These are phyloP conservation scores for Apaloderma vittatum DNA, from an alignment of 2,113 vertebrate genomes.

Conservation along the genomic window DNA sequence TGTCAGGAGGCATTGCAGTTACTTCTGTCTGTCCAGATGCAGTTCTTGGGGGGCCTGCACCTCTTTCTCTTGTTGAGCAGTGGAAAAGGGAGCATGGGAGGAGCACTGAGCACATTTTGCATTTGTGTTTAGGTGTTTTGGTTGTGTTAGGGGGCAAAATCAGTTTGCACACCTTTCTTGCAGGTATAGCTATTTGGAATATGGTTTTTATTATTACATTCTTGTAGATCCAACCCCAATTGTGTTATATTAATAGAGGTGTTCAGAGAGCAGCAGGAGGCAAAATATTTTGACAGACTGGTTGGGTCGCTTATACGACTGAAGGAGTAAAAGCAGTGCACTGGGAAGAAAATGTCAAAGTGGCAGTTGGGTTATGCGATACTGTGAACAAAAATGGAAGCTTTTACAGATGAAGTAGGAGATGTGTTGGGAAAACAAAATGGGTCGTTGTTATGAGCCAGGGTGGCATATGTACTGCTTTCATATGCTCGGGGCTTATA, in stretches of 20 bases:
- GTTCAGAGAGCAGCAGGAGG: neutral
- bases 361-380: conserved; percentile 7
- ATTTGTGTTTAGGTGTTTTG: neutral
- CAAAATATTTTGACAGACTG: conserved; percentile 22
- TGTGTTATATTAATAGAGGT: neutral
- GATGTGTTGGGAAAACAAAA: conserved; percentile 28
- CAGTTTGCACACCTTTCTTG: neutral
- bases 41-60: rapidly evolving
- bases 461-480: neutral
- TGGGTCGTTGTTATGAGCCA: neutral
- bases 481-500: neutral
- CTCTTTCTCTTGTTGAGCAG: neutral
- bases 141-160: neutral
- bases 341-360: conserved; percentile 31
- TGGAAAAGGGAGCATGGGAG: neutral
- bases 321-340: neutral
- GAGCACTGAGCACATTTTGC: neutral
- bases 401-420: conserved; percentile 25
- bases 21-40: neutral
- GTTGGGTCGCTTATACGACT: neutral
- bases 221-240: neutral
- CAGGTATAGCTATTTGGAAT: neutral
- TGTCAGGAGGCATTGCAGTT: rapidly evolving
- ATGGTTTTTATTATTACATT: neutral
- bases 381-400: neutral